Evolutionary conservation across 1,140 invertebrate species (phyloP), one percentile per base, ranked within the genome.

Genomic region (Megathymus violae): DNA sequence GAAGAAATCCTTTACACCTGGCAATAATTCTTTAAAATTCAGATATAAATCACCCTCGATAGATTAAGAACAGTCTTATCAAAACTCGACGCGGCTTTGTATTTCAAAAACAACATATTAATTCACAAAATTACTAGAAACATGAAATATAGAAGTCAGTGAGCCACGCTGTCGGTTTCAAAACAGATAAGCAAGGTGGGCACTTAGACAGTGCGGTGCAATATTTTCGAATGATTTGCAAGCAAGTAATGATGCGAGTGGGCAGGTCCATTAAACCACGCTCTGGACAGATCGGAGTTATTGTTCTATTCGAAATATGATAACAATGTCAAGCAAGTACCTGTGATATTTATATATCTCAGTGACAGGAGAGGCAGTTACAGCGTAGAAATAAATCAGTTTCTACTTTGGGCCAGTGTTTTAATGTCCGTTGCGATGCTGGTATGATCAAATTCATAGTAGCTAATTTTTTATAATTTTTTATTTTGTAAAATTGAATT

Each of bases 201-300:
- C 27, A 31, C 27, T 31, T 31, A 15, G 46, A 46, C 11, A n/a
- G 13, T 27, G 9, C 27, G 9, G 27, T 31, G 27, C 22, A 52
- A 52, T 52, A 52, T 52, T 52, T 52, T 41, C 50, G 19, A 40
- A 17, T 52, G 50, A 52, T 52, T 52, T 52, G 50, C 36, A 13
- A 14, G 11, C 11, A 1, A 19, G 36, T 52, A 52, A 52, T 40
- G 50, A 52, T 40, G 16, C 34, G 50, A 38, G 34, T 52, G 50
- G 48, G 48, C 48, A 3, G 48, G 36, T 31, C 34, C 48, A 22
- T 38, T 51, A 51, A 13, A 38, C 48, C 0, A 7, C 36, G 16
- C 15, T 36, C 16, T 16, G 34, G 48, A 22, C 48, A 52, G 16
- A n/a, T 9, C 14, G 6, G 31, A 52, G 34, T 52, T 52, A 52